A percentile compares a stretch with the other conserved stretches of the same genome.
Conservation (phyloP, 2,113 vertebrate genomes). For the Cercocebus atys region DNA sequence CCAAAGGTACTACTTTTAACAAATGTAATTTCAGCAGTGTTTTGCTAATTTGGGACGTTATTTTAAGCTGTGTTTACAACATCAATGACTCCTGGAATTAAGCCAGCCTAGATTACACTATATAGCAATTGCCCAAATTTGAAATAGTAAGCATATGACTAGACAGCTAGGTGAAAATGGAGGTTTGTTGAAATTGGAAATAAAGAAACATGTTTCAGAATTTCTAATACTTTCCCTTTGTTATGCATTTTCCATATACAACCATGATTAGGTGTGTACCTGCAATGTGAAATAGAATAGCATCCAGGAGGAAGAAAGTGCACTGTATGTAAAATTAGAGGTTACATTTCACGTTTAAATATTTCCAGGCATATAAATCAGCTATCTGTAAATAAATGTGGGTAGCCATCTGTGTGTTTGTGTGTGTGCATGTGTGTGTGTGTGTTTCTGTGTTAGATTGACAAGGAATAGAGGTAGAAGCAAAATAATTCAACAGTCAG, state of each 20-base stretch:
- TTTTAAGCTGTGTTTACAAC: constrained; percentile 3
- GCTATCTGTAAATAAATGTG: not conserved
- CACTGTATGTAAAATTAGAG: not conserved
- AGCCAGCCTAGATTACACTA: not conserved
- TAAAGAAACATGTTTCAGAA: constrained; percentile 24
- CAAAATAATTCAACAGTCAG: not conserved
- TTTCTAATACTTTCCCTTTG: not conserved
- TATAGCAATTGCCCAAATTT: constrained; percentile 7
- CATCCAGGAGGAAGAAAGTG: not conserved
- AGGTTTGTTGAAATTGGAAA: not conserved
- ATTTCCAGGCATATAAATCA: not conserved
- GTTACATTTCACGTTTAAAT: not conserved
- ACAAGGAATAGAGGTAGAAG: not conserved
- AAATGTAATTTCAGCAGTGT: constrained; percentile 22
- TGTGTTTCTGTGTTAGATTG: not conserved
- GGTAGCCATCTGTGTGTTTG: not conserved
- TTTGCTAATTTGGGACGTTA: constrained; percentile 32
- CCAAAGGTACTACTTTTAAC: constrained; percentile 39
- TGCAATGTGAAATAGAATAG: not conserved
- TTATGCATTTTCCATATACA: not conserved
- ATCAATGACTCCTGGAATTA: constrained; percentile 14
- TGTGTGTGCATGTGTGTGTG: not conserved
- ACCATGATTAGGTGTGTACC: not conserved
- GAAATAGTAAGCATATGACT: not conserved
- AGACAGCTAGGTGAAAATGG: not conserved